A percentile compares a stretch with the other conserved stretches of the same genome.
Evolutionary conservation across 2,797 vertebrate genomes (phyloP).

Genomic region (Poeciliopsis paucimaculata): DNA sequence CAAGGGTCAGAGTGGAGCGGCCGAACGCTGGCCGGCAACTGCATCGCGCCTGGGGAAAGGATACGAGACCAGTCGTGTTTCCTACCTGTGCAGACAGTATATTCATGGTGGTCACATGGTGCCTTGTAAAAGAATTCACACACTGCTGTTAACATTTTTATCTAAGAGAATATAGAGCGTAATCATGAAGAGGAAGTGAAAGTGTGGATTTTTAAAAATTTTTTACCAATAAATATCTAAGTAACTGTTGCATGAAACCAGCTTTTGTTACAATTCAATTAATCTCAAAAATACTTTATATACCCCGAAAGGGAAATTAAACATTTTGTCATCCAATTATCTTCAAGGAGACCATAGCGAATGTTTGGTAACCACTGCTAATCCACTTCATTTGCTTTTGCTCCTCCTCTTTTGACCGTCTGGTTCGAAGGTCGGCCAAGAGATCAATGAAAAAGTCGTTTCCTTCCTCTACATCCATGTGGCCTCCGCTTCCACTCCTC

Average conservation of each 20-base stretch:
- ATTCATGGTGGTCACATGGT: background rate
- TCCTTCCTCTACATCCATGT: background rate
- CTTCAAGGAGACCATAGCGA: background rate
- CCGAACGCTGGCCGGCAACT: conserved; percentile 28
- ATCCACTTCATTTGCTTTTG: background rate
- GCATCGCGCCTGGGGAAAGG: conserved; percentile 57
- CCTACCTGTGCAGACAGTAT: background rate
- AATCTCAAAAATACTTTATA: background rate
- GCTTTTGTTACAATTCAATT: background rate
- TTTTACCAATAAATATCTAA: background rate
- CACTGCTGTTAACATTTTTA: background rate
- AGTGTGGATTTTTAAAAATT: background rate
- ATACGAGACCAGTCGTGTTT: conserved; percentile 44
- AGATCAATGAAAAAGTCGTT: background rate
- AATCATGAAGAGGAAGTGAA: background rate
- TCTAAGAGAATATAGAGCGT: background rate
- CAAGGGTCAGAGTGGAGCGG: conserved; percentile 70
- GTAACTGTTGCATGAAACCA: background rate
- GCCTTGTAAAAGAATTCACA: background rate
- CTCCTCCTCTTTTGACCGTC: background rate
- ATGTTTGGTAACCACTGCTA: background rate
- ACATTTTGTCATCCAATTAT: background rate
- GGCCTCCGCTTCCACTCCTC: background rate
- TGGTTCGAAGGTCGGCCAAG: background rate
- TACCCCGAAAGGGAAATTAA: background rate